These are phyloP conservation scores for Parnassius apollo DNA, from an alignment of 2,888 invertebrate genomes.

Conservation along the genomic window DNA sequence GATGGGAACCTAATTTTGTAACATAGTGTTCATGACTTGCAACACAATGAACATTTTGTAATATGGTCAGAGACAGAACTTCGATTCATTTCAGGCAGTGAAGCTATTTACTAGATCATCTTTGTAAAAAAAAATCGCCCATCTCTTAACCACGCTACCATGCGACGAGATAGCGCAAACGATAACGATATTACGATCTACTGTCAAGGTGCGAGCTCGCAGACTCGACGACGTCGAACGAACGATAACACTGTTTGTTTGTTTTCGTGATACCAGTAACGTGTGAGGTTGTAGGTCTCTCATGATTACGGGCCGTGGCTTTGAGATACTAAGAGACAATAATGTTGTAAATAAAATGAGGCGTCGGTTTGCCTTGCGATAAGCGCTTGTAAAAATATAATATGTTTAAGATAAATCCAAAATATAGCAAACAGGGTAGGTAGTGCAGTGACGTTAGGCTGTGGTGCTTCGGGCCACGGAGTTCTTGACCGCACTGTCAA, in stretches of 20 bases:
- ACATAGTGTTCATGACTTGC: too few species aligned
- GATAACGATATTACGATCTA: slow-evolving; percentile 56
- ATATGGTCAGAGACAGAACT: too few species aligned
- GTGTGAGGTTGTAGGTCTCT: slow-evolving; percentile 30
- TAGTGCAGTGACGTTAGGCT: too few species aligned
- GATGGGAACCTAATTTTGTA: too few species aligned
- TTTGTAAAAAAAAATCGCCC: not conserved
- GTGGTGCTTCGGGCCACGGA: too few species aligned
- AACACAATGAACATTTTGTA: too few species aligned
- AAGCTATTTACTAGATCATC: too few species aligned
- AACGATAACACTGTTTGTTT: slow-evolving; percentile 56
- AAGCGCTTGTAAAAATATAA: slow-evolving; percentile 4
- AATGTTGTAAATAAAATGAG: slow-evolving; percentile 8
- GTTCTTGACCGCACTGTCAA: too few species aligned
- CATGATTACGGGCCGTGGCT: slow-evolving; percentile 13
- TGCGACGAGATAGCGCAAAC: slow-evolving; percentile 36
- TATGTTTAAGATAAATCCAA: slow-evolving; percentile 1
- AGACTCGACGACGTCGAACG: slow-evolving; percentile 65
- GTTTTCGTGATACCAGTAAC: slow-evolving; percentile 40
- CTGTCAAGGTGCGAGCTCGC: slow-evolving; percentile 65
- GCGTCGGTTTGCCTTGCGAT: slow-evolving; percentile 1
- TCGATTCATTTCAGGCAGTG: too few species aligned
- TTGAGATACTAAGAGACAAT: slow-evolving; percentile 2
- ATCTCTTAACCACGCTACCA: slow-evolving; percentile 26
- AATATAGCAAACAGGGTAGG: not conserved